A percentile compares a stretch with the other conserved stretches of the same genome.
Conservation (phyloP, 2,113 vertebrate species). For the Oreochromis aureus region DNA sequence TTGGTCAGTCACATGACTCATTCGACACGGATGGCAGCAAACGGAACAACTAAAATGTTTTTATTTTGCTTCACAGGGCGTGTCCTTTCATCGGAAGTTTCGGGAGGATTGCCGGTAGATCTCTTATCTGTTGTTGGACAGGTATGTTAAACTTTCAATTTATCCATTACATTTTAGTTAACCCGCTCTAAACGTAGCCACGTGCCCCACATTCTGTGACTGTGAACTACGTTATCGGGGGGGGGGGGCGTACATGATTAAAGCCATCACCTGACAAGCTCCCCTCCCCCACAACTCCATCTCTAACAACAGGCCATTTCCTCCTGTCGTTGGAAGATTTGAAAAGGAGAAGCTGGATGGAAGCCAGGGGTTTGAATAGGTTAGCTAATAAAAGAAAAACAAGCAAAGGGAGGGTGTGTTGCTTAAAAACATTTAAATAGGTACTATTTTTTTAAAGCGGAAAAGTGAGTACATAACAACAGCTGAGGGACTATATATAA, state of each 20-base stretch:
- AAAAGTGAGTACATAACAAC: not conserved
- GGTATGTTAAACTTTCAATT: not conserved
- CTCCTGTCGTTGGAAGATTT: not conserved
- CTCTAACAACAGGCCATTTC: not conserved
- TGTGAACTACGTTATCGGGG: not conserved
- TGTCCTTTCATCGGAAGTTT: not conserved
- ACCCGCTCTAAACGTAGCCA: not conserved
- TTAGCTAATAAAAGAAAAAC: not conserved
- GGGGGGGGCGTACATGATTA: not conserved
- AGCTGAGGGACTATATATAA: not conserved
- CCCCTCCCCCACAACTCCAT: not conserved
- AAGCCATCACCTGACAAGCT: not conserved
- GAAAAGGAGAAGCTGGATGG: not conserved
- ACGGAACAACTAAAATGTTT: not conserved
- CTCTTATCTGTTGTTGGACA: not conserved
- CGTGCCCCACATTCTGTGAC: not conserved
- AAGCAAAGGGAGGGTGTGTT: not conserved
- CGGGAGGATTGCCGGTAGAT: not conserved
- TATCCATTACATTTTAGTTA: not conserved
- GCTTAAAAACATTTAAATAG: not conserved
- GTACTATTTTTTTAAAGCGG: not conserved
- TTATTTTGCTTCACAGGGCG: not conserved
- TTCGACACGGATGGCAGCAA: not conserved
- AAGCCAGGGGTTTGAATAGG: not conserved
- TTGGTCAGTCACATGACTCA: constrained; percentile 29